A percentile compares a stretch with the other conserved stretches of the same genome.
Conservation (phyloP, 1,140 invertebrate species). For the Bombus ignitus region DNA sequence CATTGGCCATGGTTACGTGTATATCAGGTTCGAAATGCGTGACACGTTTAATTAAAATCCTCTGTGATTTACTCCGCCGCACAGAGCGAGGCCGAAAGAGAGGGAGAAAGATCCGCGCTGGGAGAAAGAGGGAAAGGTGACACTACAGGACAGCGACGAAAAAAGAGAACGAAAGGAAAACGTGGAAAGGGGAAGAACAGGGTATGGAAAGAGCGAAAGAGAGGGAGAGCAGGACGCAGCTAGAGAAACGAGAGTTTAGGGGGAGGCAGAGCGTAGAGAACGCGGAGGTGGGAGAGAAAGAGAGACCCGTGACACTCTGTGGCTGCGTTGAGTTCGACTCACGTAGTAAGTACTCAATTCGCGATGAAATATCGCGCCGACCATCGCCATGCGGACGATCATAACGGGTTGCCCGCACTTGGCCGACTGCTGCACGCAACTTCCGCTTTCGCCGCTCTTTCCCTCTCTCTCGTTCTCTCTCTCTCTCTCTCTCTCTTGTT, state of each 20-base stretch:
- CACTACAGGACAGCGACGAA: neutral
- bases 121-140: slow-evolving; percentile 17
- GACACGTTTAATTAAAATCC: slow-evolving; percentile 81
- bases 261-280: slow-evolving; percentile 15
- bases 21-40: slow-evolving; percentile 77
- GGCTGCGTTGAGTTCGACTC: slow-evolving; percentile 75
- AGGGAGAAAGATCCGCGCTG: neutral
- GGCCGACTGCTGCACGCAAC: slow-evolving; percentile 73
- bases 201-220: neutral
- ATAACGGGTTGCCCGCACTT: slow-evolving; percentile 73
- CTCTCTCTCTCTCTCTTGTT: neutral
- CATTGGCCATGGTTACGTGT: slow-evolving; percentile 65
- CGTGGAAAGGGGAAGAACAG: neutral
- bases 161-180: slow-evolving; percentile 17
- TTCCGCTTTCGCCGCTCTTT: slow-evolving; percentile 66
- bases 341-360: slow-evolving; percentile 76
- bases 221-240: neutral
- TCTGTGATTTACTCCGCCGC: slow-evolving; percentile 76
- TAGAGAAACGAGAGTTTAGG: neutral
- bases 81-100: slow-evolving; percentile 33
- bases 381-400: slow-evolving; percentile 71
- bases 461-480: slow-evolving; percentile 17
- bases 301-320: slow-evolving; percentile 67
- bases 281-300: slow-evolving; percentile 39
- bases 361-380: slow-evolving; percentile 75